Evolutionary conservation across 1,140 invertebrate genomes (phyloP), one percentile per base, ranked within the genome.

Genomic region (Mya arenaria): DNA sequence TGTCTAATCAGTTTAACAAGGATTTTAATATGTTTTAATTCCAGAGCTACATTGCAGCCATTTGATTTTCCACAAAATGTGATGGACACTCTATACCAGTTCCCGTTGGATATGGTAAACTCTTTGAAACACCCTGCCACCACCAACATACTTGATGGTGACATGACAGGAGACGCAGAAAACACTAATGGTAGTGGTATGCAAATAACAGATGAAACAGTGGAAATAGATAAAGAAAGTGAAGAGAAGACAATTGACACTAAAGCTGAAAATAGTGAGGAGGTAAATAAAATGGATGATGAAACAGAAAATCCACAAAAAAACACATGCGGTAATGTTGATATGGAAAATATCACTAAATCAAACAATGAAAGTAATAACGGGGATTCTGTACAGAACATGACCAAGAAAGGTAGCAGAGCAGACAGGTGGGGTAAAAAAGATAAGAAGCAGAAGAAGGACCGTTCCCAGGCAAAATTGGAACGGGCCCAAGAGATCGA

Each of bases 31-130:
- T 36, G 28, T 68, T 63, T 19, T 44, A 10, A 28, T 68, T 66
- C 8, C 75, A 78, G 75, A 30, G 6, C 10, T 63, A 37, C 19
- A 19, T 48, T 81, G 23, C 56, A 81, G 23, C 58, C 44, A 28
- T 82, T 48, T 72, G 69, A 71, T n/a, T 82, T 82, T 63, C 23
- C 79, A 19, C 36, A 37, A 19, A 60, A 82, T 48, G 39, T 82
- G 28, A 73, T 82, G 69, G 44, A 65, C 44, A 66, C 68, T 34
- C 41, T 82, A 30, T 65, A 73, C 37, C 56, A 74, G 48, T 82
- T 41, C 28, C 79, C 79, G 13, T 39, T 82, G n/a, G 71, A 82
- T 28, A 55, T 41, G 37, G 79, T 82, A n/a, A 82, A 82, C 41
- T 66, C 60, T 5, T 48, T 82, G 6, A 73, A 73, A 56, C 68